Evolutionary conservation across 92 coral and sea anemone genomes (phyloP), one percentile per base, ranked within the genome.

Genomic region (Bergia puertoricense): DNA sequence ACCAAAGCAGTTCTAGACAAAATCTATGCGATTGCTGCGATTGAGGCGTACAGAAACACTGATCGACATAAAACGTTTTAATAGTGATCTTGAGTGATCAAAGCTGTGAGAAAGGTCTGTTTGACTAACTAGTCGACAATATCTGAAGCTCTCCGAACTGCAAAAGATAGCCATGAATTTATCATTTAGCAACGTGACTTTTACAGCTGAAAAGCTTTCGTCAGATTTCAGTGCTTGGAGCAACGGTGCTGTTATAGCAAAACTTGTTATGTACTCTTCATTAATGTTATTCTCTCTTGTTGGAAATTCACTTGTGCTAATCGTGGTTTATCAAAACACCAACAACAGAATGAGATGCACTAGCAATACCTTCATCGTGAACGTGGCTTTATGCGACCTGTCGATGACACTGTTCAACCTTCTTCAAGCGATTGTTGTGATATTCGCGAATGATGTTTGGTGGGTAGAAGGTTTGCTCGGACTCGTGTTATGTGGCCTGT

Each of bases 381-480:
- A 82, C 77, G 86, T 82, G 11, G 86, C 77, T 22, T 37, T 67
- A 8, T 82, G 77, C 57, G 86, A 82, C 42, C 36, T 82, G 86
- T 82, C 86, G 22, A 82, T 82, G 86, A 82, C 86, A 11, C 23
- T 82, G 86, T 82, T 82, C 37, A 82, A 82, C 56, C 86, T 82
- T 23, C 86, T 82, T 36, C 77, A 65, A 82, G 86, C 86, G 46
- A 67, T 82, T n/a, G 86, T 82, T 23, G 77, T 72, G 41, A 82
- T 68, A 23, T 68, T 82, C 30, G 68, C 86, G 22, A 82, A 82
- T 22, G 86, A 82, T 66, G 42, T 7, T 0, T 82, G 86, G 86
- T 37, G 46, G 42, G 42, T 82, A 3, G 77, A 51, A 44, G 86
- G 86, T 45, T 36, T 37, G 23, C 62, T 68, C 23, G 86, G 86